These are phyloP conservation scores for Tipula unca DNA, from an alignment of 2,888 invertebrate species.

Conservation along the genomic window DNA sequence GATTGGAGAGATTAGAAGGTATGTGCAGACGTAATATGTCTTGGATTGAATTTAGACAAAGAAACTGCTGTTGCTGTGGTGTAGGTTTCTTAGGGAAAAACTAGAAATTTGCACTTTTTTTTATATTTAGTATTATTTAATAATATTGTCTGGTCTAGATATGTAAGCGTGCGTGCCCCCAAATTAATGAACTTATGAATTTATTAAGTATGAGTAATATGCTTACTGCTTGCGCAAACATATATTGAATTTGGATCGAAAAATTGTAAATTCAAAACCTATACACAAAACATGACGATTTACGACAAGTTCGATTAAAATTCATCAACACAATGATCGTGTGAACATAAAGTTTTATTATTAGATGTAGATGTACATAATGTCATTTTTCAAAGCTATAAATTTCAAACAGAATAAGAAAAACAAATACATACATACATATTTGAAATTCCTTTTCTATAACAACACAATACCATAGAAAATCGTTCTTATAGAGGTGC, in stretches of 20 bases:
- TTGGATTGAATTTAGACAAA: not conserved
- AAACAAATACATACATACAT: not conserved
- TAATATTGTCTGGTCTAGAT: not conserved
- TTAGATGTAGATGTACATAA: not conserved
- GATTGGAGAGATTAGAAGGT: not conserved
- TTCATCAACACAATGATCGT: not conserved
- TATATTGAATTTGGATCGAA: not conserved
- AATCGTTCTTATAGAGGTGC: not conserved
- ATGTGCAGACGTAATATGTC: not conserved
- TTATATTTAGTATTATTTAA: not conserved
- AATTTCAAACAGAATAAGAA: not conserved
- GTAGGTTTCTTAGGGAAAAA: not conserved
- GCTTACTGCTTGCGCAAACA: not conserved
- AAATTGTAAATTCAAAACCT: not conserved
- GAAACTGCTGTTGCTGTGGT: not conserved
- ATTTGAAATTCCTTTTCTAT: not conserved
- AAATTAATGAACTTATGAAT: not conserved
- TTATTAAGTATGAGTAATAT: not conserved
- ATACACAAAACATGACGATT: not conserved
- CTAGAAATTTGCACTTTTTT: not conserved
- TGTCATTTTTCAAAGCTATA: not conserved
- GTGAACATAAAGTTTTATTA: not conserved
- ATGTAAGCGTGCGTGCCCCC: not conserved
- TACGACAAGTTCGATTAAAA: not conserved
- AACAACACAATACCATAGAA: not conserved